Percentiles rank a stretch among this genome's conserved stretches.
Conservation (phyloP, 1,140 invertebrate species). For the Wasmannia auropunctata region DNA sequence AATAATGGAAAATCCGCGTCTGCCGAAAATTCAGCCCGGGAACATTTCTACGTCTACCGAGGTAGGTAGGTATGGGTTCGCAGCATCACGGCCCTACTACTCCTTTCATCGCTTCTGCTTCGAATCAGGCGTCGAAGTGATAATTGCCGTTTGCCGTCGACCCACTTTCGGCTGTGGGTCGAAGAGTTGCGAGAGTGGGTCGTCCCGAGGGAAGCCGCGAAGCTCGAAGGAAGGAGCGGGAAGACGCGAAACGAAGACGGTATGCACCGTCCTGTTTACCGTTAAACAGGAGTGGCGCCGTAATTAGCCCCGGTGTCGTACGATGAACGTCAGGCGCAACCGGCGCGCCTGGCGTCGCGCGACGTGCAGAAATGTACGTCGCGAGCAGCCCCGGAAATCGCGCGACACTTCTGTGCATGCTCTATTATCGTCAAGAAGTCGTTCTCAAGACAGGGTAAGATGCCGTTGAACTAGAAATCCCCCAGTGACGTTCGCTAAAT, state of each 20-base stretch:
- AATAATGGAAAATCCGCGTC: not conserved
- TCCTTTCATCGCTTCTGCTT: not conserved
- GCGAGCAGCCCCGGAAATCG: conserved; percentile 23
- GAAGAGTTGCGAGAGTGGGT: conserved; percentile 39
- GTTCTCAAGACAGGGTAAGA: not conserved
- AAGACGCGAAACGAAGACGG: conserved; percentile 2
- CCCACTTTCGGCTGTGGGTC: conserved; percentile 35
- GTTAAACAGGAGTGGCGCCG: conserved; percentile 33
- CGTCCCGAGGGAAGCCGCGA: not conserved
- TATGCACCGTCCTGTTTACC: conserved; percentile 30
- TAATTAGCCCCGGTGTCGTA: conserved; percentile 46
- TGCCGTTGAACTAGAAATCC: conserved; percentile 20
- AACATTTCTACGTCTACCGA: not conserved
- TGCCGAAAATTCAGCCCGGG: not conserved
- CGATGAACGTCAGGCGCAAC: conserved; percentile 47
- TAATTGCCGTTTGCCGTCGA: conserved; percentile 46
- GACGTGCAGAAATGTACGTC: conserved; percentile 40
- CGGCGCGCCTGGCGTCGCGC: conserved; percentile 3
- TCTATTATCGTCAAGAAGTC: conserved; percentile 31
- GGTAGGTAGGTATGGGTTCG: not conserved
- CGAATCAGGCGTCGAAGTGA: conserved; percentile 17
- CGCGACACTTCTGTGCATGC: conserved; percentile 12
- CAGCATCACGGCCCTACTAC: not conserved
- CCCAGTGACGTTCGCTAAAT: not conserved
- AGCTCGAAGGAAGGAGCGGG: not conserved